Conservation (phyloP, 1,140 invertebrate species). For the Phocides pigmalion region DNA sequence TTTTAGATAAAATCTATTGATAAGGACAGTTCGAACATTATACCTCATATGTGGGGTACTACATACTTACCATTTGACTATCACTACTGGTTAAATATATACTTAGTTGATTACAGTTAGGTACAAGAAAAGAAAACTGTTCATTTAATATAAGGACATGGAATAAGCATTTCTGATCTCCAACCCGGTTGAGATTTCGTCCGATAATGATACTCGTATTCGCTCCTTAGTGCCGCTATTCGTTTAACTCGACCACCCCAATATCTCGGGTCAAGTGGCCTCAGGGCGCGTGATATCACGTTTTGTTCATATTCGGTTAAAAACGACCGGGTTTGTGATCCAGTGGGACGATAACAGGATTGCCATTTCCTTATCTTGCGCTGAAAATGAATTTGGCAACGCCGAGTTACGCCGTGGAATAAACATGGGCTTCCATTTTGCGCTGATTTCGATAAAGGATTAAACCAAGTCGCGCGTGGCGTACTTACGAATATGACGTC, state of each 20-base stretch:
- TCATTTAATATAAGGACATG: conserved; percentile 1
- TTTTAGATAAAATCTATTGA: too few species aligned
- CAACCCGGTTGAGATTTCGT: conserved; percentile 1
- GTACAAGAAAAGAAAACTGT: too few species aligned
- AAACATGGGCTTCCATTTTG: conserved; percentile 42
- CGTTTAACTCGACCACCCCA: conserved; percentile 17
- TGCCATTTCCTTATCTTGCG: conserved; percentile 55
- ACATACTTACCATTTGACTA: too few species aligned
- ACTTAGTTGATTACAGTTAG: too few species aligned
- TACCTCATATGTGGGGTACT: too few species aligned
- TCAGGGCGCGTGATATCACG: conserved; percentile 29
- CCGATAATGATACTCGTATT: conserved; percentile 21
- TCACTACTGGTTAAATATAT: too few species aligned
- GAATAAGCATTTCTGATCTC: conserved; percentile 17
- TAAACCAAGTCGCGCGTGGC: conserved; percentile 24
- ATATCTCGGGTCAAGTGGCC: conserved; percentile 31
- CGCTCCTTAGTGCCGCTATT: conserved; percentile 22
- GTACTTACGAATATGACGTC: conserved; percentile 22
- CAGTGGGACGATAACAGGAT: conserved; percentile 54
- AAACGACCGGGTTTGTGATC: conserved; percentile 60
- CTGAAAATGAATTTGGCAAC: conserved; percentile 50
- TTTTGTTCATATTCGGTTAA: conserved; percentile 62
- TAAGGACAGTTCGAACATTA: too few species aligned
- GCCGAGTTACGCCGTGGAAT: conserved; percentile 35
- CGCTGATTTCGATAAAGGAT: conserved; percentile 29